Evolutionary conservation across 2,888 invertebrate species (phyloP).

Genomic region (Napeogenes inachia): DNA sequence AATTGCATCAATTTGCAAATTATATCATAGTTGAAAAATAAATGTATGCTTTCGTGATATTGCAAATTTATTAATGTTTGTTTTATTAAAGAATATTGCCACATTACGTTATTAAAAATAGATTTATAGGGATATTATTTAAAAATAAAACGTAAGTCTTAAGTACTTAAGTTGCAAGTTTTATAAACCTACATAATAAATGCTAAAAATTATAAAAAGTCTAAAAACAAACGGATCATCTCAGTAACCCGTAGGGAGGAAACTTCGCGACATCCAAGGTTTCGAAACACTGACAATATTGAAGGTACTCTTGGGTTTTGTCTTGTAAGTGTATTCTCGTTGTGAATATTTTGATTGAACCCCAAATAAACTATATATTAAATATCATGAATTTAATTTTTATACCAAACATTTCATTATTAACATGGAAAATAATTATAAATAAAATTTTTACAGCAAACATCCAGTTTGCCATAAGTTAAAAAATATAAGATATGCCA

Average conservation of each 20-base stretch:
- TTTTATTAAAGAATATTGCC: neutral
- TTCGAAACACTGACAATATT: conserved; percentile 47
- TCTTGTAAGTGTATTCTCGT: conserved; percentile 28
- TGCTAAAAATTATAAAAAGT: conserved; percentile 14
- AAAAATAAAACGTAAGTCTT: neutral
- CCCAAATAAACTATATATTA: neutral
- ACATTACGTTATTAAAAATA: neutral
- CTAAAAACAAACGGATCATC: conserved; percentile 28
- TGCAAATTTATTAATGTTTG: conserved; percentile 7
- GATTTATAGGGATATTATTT: neutral
- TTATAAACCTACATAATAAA: neutral
- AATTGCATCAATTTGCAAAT: conserved; percentile 6
- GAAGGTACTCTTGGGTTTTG: conserved; percentile 40
- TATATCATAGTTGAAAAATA: conserved; percentile 3
- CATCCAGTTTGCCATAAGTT: neutral
- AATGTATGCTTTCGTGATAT: conserved; percentile 4
- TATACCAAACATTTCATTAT: neutral
- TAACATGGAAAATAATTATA: conserved; percentile 2
- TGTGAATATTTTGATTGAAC: conserved; percentile 28
- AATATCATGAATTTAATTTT: neutral
- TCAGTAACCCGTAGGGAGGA: conserved; percentile 23
- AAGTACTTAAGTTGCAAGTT: neutral
- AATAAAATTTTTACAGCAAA: neutral
- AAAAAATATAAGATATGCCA: too few species aligned
- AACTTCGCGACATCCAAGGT: conserved; percentile 31